Evolutionary conservation across 2,113 vertebrate genomes (phyloP), one percentile per base, ranked within the genome.

Genomic region (Taxidea taxus): DNA sequence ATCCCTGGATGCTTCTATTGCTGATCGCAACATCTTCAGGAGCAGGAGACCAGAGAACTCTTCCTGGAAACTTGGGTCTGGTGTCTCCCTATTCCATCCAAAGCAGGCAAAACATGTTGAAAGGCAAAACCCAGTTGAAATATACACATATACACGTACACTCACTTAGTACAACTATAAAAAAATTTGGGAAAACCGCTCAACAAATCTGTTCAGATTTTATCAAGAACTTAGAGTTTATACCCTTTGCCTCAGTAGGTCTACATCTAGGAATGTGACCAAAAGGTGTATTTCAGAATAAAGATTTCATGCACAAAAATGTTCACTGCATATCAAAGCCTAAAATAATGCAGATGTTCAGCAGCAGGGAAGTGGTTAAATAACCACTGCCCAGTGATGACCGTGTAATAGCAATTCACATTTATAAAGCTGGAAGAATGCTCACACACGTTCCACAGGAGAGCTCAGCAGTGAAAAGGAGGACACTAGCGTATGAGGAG

Each of bases 31-130:
- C 99, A 99, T 99, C 98, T 99, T 99, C 39, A 99, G 98, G 66
- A 99, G 99, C 49, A 99, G 98, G 75, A 99, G 98, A 96, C 99
- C 99, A 9, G 99, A 99, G 54, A 99, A 98, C 64, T 99, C 99
- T 85, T 99, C 99, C 81, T 99, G 99, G 97, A 99, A 99, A 95
- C 99, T 99, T 37, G 98, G 98, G 31, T 99, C 99, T 68, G 99
- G 96, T 0, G 98, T 98, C 90, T 99, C 99, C 99, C 99, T 99
- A 90, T 90, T 31, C 68, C 98, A 49, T 81, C 86, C 94, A 93
- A 95, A 68, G 94, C 4, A 87, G 31, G n/a, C 60, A 87, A 92
- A 89, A 49, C 42, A 92, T 4, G 42, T 91, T n/a, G 82, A 97
- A 87, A 78, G 72, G 15, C 60, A 90, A 95, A 90, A 37, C 12